phyloP scores from a whole-genome alignment of 2,113 vertebrate species.

The Trogon melanurus region DNA sequence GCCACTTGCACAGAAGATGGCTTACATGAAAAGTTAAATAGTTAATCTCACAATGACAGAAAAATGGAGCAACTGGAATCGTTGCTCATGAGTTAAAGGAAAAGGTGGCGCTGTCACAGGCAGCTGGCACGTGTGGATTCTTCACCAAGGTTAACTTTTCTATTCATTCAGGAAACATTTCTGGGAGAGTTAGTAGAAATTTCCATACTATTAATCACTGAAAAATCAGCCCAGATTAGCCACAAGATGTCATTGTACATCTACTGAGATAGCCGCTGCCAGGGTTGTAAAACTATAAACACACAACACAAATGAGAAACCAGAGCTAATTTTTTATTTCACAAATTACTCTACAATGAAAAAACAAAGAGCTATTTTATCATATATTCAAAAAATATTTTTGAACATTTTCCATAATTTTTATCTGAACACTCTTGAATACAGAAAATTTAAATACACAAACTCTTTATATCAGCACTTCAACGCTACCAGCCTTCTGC shows the following conservation, averaged over 20 bases:
- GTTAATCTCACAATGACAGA: neutral
- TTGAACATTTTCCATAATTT: neutral
- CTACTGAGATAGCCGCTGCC: neutral
- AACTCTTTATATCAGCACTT: neutral
- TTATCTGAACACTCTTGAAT: neutral
- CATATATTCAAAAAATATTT: neutral
- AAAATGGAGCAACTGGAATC: neutral
- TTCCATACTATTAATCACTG: neutral
- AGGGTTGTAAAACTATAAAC: neutral
- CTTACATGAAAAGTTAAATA: neutral
- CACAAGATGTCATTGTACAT: slow-evolving; percentile 67
- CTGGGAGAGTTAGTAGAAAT: neutral
- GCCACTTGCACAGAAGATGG: neutral
- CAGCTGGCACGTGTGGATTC: neutral
- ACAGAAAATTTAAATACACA: neutral
- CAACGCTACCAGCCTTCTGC: neutral
- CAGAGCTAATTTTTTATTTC: neutral
- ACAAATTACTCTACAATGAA: neutral
- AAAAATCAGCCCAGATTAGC: neutral
- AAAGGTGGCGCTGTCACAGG: neutral
- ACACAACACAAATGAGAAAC: neutral
- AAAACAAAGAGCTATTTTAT: neutral
- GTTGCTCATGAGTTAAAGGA: neutral
- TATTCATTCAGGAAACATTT: neutral
- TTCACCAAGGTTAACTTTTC: neutral